Conservation (phyloP, 2,113 vertebrate genomes). For the Caretta caretta region DNA sequence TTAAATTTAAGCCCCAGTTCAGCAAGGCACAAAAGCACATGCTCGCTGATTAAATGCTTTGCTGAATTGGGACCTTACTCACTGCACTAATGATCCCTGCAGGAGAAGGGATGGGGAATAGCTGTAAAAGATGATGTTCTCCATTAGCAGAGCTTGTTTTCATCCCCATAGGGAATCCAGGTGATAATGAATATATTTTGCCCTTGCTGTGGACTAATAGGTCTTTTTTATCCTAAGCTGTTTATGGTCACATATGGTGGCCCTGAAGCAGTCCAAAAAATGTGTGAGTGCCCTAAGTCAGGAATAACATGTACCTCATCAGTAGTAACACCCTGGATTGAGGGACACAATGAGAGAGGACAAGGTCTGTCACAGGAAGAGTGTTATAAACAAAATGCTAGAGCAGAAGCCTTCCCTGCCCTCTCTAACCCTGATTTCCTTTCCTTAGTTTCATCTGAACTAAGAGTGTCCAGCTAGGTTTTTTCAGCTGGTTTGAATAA, state of each 20-base stretch:
- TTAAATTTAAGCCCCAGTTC: background rate
- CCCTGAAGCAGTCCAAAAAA: background rate
- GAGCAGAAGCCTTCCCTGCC: background rate
- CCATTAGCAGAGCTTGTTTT: background rate
- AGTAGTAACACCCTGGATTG: background rate
- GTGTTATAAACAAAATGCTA: background rate
- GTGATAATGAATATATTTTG: background rate
- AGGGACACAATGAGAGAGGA: background rate
- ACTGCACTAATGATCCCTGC: background rate
- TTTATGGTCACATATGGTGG: background rate
- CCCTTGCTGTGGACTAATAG: background rate
- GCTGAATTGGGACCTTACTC: background rate
- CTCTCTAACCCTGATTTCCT: accelerated
- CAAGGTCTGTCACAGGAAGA: background rate
- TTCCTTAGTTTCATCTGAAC: accelerated
- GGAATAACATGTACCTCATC: background rate
- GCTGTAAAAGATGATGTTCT: background rate
- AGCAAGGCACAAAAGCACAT: background rate
- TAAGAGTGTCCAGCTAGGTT: background rate
- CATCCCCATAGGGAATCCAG: background rate
- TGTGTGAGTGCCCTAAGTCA: accelerated
- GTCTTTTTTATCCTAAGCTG: background rate
- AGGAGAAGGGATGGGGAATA: background rate
- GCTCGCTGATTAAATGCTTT: background rate
- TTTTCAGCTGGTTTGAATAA: background rate